Base-by-base conservation (phyloP, 2,888 invertebrate genomes). In the Phlogophora meticulosa region DNA sequence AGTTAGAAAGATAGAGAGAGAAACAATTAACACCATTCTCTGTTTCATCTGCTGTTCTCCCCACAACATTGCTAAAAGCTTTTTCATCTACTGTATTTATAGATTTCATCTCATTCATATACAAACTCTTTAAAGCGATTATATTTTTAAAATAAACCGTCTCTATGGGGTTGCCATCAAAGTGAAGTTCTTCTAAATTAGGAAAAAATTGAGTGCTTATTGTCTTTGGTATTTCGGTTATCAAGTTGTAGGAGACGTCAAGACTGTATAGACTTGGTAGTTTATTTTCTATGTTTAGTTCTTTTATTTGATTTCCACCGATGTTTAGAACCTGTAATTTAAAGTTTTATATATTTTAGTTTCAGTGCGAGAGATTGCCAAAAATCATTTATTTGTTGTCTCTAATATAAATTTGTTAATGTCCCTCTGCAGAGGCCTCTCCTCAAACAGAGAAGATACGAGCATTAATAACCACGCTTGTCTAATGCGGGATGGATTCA, bases 111-210 rank as follows among this genome's bases (percentile, higher is more conserved):
- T 95, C 92, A 65, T 91, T 95, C 84, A 95, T 92, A 62, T 93
- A 92, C 53, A 96, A 87, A 78, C 80, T 92, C 78, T 89, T 92
- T 13, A 96, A 60, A 9, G 90, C 90, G 20, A 96, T 82, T 36
- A 95, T 92, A 38, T 94, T 93, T 69, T 90, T 87, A 78, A 96
- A 96, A 72, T 92, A 93, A 75, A 96, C 90, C 38, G 82, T 85
- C 53, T 90, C 87, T 15, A 96, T 88, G 2, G 95, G 94, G 88
- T 96, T 96, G 68, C 94, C 94, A 82, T 96, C 96, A 49, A 96
- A 85, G n/a, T 92, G 85, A 7, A 96, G 87, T 49, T 92, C 93
- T 56, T 93, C 92, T 67, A 96, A 88, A 77, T 89, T 89, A 1
- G 96, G 96, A 40, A 96, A 92, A 57, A 92, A 90, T 58, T 92